Base-by-base conservation (phyloP, 1,140 invertebrate genomes). In the Patella vulgata region DNA sequence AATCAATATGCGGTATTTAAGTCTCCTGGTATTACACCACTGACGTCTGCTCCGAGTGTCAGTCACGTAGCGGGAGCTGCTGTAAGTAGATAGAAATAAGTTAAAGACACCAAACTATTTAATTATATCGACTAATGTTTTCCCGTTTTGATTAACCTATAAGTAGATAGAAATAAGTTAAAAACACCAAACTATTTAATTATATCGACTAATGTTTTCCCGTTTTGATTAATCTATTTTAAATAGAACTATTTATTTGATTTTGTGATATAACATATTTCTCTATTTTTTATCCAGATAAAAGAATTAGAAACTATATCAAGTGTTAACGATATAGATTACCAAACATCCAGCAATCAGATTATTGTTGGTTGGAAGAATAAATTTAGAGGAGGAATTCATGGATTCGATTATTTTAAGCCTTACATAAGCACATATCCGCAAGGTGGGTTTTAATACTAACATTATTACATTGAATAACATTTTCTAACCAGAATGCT, bases 341-440 rank as follows among this genome's bases (percentile, higher is more conserved):
- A 61, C 50, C 25, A 54, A 21, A 56, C 48, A 21, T 40, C 31
- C 23, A 54, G 14, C 0, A n/a, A 40, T 8, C 19, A 39, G 12
- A 23, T 71, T 2, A 27, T 51, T 19, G 50, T 59, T 6, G 53
- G 44, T 11, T 67, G 65, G 64, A 46, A 14, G 1, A 58, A 53
- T 31, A 64, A 62, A 27, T 71, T 67, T 42, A 43, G 55, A 25
- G 21, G 5, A 19, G 55, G 48, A 21, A n/a, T 21, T 21, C 23
- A 23, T 44, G 30, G 23, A 12, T 40, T 63, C 9, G 25, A 23
- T 9, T 44, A 53, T 27, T 62, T 39, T 36, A 47, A 50, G 17
- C 30, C 59, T 3, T 63, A 59, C 28, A 50, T 68, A 4, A 59
- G 66, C 25, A 63, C 66, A n/a, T 40, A 54, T 36, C 55, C 59